These are phyloP conservation scores for Spicauda simplicius DNA, from an alignment of 2,888 invertebrate genomes.

Conservation along the genomic window DNA sequence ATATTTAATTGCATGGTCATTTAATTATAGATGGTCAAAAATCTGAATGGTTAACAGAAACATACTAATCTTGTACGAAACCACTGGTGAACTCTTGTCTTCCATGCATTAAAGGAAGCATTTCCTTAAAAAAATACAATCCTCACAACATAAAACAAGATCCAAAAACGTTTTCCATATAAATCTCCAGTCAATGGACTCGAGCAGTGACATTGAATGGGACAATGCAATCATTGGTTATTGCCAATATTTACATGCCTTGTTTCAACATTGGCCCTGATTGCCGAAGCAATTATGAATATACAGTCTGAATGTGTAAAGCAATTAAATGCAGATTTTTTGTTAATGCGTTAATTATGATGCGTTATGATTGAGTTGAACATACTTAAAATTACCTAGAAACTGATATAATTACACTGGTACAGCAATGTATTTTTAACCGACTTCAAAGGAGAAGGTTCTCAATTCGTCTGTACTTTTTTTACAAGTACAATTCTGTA, in stretches of 20 bases:
- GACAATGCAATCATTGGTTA: slow-evolving; percentile 3
- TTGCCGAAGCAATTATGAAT: not conserved
- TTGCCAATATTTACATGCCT: slow-evolving; percentile 14
- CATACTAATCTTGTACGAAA: too few species aligned
- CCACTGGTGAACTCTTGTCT: too few species aligned
- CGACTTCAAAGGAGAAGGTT: too few species aligned
- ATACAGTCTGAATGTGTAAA: not conserved
- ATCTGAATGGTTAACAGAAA: too few species aligned
- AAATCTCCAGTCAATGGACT: slow-evolving; percentile 26
- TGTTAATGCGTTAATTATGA: not conserved
- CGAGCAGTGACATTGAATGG: slow-evolving; percentile 31
- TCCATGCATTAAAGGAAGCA: too few species aligned
- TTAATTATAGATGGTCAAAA: too few species aligned
- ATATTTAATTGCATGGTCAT: too few species aligned
- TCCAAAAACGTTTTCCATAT: slow-evolving; percentile 22
- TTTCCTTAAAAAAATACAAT: not conserved
- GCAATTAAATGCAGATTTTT: not conserved
- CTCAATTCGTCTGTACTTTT: too few species aligned
- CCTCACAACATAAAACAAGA: slow-evolving; percentile 6
- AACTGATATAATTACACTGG: too few species aligned
- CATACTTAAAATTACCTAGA: too few species aligned
- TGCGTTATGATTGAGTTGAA: not conserved
- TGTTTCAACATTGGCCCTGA: slow-evolving; percentile 3
- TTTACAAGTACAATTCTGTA: too few species aligned
- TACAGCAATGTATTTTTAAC: too few species aligned